Evolutionary conservation across 2,113 vertebrate genomes (phyloP), one percentile per base, ranked within the genome.

Genomic region (Naja naja): DNA sequence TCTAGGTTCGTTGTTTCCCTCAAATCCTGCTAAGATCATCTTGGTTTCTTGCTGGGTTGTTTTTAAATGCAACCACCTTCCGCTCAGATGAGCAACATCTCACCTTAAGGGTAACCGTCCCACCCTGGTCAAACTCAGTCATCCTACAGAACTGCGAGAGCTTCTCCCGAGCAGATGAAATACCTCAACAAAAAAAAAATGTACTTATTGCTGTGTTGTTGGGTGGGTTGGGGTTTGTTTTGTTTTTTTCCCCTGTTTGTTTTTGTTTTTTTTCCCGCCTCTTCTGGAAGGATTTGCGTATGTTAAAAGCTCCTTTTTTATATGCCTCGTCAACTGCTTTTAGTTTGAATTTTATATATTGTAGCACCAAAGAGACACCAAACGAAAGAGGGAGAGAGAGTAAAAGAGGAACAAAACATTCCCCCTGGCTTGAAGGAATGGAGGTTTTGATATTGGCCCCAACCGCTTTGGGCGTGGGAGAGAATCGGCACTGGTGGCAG

Each of bases 231-330:
- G 60, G 60, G 30, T 34, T 34, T 22, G 47, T 39, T 20, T n/a
- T n/a, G n/a, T n/a, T 39, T 39, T 39, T n/a, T 3, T 3, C 58
- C 58, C 30, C 14, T 18, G n/a, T 34, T 69, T 81, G 69, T 81
- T 81, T 81, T 81, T 74, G 16, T 58, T 53, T 91, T 91, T 97
- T 47, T 8, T 8, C 7, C 97, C 95, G 94, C 96, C 94, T 97
- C 97, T 98, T 98, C 97, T 97, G 97, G 97, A 98, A 97, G 94
- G 96, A 95, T 97, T 96, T 96, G 96, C 97, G 96, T 97, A 96
- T 98, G 97, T 97, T 98, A 96, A 96, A 96, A 45, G 93, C 97
- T 97, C 96, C 89, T 97, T 97, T 97, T 97, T 95, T 97, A 97
- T 96, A 94, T 97, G 97, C 95, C 97, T 98, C 97, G 94, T 96